These are phyloP conservation scores for Drosophila athabasca DNA, from an alignment of 1,140 invertebrate species.

Conservation along the genomic window DNA sequence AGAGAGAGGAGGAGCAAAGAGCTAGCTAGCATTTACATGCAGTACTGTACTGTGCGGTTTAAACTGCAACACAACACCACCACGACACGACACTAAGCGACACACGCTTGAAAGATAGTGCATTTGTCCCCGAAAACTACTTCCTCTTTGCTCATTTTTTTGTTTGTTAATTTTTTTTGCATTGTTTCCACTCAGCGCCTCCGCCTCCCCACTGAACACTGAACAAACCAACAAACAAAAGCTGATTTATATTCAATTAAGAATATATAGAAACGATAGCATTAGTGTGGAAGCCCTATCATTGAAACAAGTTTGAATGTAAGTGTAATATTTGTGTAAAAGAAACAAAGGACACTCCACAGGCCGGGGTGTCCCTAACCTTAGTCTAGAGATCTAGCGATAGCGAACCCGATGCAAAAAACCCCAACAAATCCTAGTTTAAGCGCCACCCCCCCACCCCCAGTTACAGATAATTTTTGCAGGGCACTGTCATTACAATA, in stretches of 20 bases:
- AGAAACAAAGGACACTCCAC: constrained; percentile 68
- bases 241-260: constrained; percentile 55
- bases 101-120: too few relatives aligned
- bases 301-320: constrained; percentile 58
- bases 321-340: constrained; percentile 58
- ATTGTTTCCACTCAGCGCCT: constrained; percentile 9
- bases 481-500: constrained; percentile 15
- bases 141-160: too few relatives aligned
- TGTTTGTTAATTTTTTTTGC: too few relatives aligned
- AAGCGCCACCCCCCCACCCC: constrained; percentile 30
- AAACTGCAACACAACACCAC: too few relatives aligned
- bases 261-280: constrained; percentile 29
- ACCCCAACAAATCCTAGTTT: constrained; percentile 27
- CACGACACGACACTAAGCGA: too few relatives aligned
- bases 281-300: constrained; percentile 32
- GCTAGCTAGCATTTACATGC: too few relatives aligned
- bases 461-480: constrained; percentile 23
- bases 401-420: constrained; percentile 30
- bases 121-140: too few relatives aligned
- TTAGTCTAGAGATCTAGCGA: constrained; percentile 61
- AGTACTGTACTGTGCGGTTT: too few relatives aligned
- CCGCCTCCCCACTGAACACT: constrained; percentile 19
- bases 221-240: constrained; percentile 47
- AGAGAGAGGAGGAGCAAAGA: too few relatives aligned
- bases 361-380: constrained; percentile 64